phyloP scores from a whole-genome alignment of 2,797 vertebrate species.

The Crypturellus tataupa region DNA sequence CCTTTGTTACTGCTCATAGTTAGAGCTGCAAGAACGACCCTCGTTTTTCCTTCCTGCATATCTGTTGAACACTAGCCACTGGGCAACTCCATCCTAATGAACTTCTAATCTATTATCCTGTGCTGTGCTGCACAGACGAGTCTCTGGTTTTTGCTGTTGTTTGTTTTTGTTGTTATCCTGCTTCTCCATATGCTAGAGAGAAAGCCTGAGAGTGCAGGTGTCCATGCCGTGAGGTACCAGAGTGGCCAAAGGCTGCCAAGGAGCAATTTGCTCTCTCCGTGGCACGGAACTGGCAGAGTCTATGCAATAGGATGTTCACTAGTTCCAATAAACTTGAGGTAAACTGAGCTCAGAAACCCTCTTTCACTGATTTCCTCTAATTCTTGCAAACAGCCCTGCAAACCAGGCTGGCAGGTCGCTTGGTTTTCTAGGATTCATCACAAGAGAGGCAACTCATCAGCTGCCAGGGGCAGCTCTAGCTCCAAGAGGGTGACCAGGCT shows the following conservation, averaged over 20 bases:
- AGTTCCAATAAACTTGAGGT: background rate
- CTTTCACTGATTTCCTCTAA: background rate
- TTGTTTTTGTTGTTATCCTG: background rate
- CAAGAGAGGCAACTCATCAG: background rate
- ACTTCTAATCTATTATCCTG: background rate
- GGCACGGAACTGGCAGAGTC: background rate
- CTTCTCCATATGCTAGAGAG: background rate
- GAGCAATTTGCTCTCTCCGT: background rate
- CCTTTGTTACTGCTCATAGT: background rate
- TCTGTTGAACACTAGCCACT: background rate
- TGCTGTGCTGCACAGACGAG: background rate
- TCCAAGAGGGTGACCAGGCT: no score
- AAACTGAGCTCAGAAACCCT: background rate
- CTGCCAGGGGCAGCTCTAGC: background rate
- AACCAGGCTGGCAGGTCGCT: background rate
- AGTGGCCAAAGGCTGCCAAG: background rate
- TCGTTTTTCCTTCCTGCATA: background rate
- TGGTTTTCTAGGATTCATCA: background rate
- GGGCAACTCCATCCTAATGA: background rate
- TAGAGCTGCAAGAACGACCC: background rate
- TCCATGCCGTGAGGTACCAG: background rate
- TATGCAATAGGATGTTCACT: background rate
- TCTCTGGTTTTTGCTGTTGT: background rate
- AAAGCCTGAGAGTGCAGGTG: background rate
- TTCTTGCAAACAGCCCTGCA: background rate